Percentiles rank a stretch among this genome's conserved stretches.
These are phyloP conservation scores for Gasteruption jaculator DNA, from an alignment of 2,888 invertebrate species.

Conservation along the genomic window DNA sequence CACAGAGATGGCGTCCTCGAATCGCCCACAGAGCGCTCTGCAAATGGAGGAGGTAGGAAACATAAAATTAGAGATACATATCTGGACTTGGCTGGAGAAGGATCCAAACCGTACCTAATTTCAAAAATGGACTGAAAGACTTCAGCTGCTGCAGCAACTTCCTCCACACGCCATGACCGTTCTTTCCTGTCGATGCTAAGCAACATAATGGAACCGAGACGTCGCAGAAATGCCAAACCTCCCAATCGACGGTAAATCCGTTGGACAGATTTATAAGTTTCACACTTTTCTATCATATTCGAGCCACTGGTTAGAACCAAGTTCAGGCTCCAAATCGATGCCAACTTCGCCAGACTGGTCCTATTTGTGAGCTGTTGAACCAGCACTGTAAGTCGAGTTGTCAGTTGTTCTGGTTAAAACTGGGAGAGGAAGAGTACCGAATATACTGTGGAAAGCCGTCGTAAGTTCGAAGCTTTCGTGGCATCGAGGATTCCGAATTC, in stretches of 20 bases:
- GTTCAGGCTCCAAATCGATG: conserved; percentile 30
- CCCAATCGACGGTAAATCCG: conserved; percentile 53
- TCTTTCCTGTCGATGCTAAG: conserved; percentile 28
- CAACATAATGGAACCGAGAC: conserved; percentile 44
- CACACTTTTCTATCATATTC: conserved; percentile 41
- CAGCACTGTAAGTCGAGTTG: no score
- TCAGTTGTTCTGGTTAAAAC: no score
- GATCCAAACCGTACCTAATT: conserved; percentile 27
- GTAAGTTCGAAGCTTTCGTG: conserved; percentile 25
- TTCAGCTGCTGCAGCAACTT: conserved; percentile 53
- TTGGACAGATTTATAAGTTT: conserved; percentile 53
- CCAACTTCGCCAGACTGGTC: conserved; percentile 33
- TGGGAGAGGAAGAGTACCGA: no score
- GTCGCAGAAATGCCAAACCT: conserved; percentile 44
- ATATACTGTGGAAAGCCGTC: conserved; percentile 22
- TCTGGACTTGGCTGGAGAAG: no score
- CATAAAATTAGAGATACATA: no score
- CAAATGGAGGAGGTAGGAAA: no score
- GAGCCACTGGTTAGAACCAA: conserved; percentile 20
- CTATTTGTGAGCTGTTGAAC: conserved; percentile 24
- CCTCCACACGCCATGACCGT: conserved; percentile 48
- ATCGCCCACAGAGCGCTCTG: conserved; percentile 30
- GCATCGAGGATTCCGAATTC: no score
- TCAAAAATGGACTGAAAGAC: conserved; percentile 52
- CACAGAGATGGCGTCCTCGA: conserved; percentile 25